Base-by-base conservation (phyloP, 2,797 vertebrate genomes). In the Pseudochirops corinnae region DNA sequence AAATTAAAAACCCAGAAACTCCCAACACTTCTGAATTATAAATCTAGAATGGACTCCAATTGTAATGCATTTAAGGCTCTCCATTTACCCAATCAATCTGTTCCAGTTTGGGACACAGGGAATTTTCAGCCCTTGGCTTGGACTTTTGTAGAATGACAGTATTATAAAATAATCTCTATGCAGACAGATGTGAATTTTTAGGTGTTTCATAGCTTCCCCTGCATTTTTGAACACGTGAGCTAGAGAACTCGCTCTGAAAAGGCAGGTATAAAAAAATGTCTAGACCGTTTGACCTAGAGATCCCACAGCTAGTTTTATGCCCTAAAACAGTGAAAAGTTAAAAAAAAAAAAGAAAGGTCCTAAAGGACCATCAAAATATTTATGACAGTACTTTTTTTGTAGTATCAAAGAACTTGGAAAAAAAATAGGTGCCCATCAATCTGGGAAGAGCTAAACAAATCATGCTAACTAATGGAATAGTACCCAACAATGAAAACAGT, bases 21-120 rank as follows among this genome's bases (percentile, higher is more conserved):
- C 56, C 91, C 24, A 82, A 95, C 91, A 56, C 33, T 96, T 96
- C 92, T 53, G 52, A 94, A 96, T 95, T 10, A 94, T 39, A 31
- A 90, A 50, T 91, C 82, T 33, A 87, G 58, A 94, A 92, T 91
- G 92, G 93, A 91, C 96, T 93, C 55, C 29, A 93, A 5, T 50
- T 93, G 57, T 92, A 74, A 56, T 56, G 7, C 56, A 91, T 26
- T 60, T 60, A 50, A 60, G n/a, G 24, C 56, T 50, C 56, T 24
- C 21, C 18, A 90, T 31, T 94, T 96, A 93, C 12, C 28, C 55
- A 93, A 74, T 92, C 56, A 94, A 56, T 33, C 10, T 62, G n/a
- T 39, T 39, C 33, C 16, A 39, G 21, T 46, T 82, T 87, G 39
- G 3, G 39, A 87, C 74, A 9, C 9, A 50, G 24, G 24, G 21